A percentile compares a stretch with the other conserved stretches of the same genome.
Conservation (phyloP, 1,140 invertebrate genomes). For the Platyura marginata region DNA sequence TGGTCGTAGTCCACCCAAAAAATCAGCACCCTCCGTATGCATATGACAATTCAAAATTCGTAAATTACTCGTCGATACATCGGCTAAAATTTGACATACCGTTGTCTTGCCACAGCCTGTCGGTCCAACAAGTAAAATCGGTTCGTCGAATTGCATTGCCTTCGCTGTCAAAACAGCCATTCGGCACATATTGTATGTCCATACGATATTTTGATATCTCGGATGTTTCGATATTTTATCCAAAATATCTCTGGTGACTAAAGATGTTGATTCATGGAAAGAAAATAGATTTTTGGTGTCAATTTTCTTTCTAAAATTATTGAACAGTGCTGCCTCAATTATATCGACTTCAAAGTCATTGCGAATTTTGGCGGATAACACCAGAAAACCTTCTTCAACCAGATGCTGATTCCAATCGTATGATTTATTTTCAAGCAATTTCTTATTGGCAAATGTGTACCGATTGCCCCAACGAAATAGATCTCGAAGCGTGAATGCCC, state of each 20-base stretch:
- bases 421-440: constrained; percentile 28
- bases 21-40: constrained; percentile 96
- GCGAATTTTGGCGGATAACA: constrained; percentile 86
- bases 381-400: constrained; percentile 91
- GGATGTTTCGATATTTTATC: constrained; percentile 38
- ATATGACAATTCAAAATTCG: constrained; percentile 92
- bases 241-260: constrained; percentile 54
- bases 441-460: constrained; percentile 53
- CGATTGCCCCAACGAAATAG: constrained; percentile 95
- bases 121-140: constrained; percentile 89
- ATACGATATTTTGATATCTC: constrained; percentile 68
- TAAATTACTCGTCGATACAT: constrained; percentile 42
- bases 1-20: constrained; percentile 87
- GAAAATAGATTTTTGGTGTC: constrained; percentile 58
- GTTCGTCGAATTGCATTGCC: constrained; percentile 81
- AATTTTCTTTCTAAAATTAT: constrained; percentile 67
- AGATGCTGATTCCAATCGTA: constrained; percentile 97
- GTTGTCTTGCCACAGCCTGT: constrained; percentile 99
- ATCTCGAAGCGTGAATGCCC: constrained; percentile 88
- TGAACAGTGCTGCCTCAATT: constrained; percentile 63
- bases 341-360: constrained; percentile 56
- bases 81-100: constrained; percentile 74
- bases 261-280: constrained; percentile 49
- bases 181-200: constrained; percentile 82
- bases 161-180: constrained; percentile 84